phyloP scores from a whole-genome alignment of 2,113 vertebrate genomes.

The Clarias macrocephalus region DNA sequence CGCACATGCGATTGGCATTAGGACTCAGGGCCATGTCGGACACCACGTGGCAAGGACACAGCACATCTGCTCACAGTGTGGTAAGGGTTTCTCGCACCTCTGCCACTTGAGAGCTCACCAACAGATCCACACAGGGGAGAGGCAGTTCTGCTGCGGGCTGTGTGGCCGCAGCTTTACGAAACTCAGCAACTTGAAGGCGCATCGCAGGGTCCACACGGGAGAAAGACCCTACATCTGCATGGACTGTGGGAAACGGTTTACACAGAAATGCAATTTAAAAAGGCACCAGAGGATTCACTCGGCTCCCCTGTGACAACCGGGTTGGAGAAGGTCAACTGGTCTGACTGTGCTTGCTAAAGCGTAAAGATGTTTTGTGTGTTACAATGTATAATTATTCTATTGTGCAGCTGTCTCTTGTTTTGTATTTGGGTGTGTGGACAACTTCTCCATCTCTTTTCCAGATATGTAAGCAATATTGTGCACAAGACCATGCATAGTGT shows the following conservation, averaged over 20 bases:
- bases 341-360: conserved; percentile 5
- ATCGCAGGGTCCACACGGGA: conserved; percentile 73
- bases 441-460: conserved; percentile 4
- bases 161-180: conserved; percentile 78
- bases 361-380: conserved; percentile 18
- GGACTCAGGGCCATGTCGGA: conserved; percentile 58
- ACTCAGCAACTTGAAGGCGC: conserved; percentile 76
- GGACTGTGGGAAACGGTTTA: conserved; percentile 78
- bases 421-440: conserved; percentile 20
- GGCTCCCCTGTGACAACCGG: conserved; percentile 38
- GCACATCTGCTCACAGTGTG: conserved; percentile 71
- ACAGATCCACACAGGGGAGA: conserved; percentile 72
- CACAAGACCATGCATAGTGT: conserved; percentile 35
- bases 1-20: conserved; percentile 52
- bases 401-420: conserved; percentile 34
- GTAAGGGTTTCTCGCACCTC: conserved; percentile 73
- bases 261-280: conserved; percentile 76
- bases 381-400: conserved; percentile 11
- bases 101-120: conserved; percentile 74
- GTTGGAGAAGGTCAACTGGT: neutral
- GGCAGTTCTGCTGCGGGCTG: conserved; percentile 73
- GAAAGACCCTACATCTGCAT: conserved; percentile 76
- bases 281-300: conserved; percentile 77
- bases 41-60: conserved; percentile 47
- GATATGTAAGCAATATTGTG: conserved; percentile 37